phyloP scores from a whole-genome alignment of 2,888 invertebrate genomes.

The Priapulus caudatus region DNA sequence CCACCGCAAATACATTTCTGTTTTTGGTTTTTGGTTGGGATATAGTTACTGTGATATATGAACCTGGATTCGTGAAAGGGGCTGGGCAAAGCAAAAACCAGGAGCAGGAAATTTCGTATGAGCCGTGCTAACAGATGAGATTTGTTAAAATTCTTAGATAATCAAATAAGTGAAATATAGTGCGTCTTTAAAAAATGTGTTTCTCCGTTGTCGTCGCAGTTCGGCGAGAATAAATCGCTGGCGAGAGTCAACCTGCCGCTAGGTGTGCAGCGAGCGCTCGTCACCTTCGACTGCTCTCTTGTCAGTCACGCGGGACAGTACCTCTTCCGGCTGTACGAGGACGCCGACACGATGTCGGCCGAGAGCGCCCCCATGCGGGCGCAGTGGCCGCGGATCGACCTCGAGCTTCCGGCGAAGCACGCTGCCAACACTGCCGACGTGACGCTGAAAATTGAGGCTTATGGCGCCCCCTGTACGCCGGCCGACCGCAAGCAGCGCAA shows the following conservation, averaged over 20 bases:
- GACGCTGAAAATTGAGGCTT: neutral
- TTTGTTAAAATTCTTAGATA: no score
- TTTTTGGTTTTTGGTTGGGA: no score
- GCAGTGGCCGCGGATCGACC: neutral
- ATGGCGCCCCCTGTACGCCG: neutral
- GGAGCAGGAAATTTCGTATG: no score
- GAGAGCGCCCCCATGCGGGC: neutral
- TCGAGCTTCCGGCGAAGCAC: neutral
- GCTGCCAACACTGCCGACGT: neutral
- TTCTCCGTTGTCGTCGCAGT: no score
- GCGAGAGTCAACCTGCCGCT: neutral
- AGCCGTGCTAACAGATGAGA: no score
- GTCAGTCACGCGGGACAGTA: neutral
- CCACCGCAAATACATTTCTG: no score
- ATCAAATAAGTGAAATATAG: no score
- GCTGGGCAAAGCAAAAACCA: no score
- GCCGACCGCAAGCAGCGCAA: neutral
- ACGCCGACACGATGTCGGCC: neutral
- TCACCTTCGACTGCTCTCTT: neutral
- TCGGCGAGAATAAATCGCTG: neutral
- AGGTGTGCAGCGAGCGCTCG: neutral
- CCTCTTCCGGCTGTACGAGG: neutral
- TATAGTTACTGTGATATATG: no score
- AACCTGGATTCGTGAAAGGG: no score
- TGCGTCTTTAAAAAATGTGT: no score